phyloP scores from a whole-genome alignment of 2,113 vertebrate genomes.

The Grallaria varia region DNA sequence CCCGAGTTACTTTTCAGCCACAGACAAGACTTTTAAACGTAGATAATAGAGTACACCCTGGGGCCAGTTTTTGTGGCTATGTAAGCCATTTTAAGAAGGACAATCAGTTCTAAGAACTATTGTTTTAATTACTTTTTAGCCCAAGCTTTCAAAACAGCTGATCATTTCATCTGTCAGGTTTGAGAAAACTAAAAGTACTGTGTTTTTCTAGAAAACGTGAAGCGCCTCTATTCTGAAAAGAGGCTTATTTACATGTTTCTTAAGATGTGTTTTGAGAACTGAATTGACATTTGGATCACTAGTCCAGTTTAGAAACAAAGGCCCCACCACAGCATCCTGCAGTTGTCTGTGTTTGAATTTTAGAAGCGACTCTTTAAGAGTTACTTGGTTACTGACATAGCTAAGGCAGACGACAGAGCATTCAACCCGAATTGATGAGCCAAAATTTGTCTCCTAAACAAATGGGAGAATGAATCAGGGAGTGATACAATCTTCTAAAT shows the following conservation, averaged over 20 bases:
- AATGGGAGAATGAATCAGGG: not conserved
- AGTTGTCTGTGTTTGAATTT: not conserved
- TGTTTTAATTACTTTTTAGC: not conserved
- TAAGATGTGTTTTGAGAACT: not conserved
- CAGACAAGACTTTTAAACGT: not conserved
- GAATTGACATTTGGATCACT: not conserved
- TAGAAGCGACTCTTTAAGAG: not conserved
- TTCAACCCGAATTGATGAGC: not conserved
- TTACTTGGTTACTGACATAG: not conserved
- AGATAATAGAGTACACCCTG: not conserved
- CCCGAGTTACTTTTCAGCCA: not conserved
- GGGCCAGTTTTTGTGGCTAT: not conserved
- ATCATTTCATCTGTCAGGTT: not conserved
- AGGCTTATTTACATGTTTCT: not conserved
- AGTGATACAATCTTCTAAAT: conserved; percentile 7
- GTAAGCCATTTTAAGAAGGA: not conserved
- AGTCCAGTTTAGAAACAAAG: not conserved
- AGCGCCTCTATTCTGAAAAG: not conserved
- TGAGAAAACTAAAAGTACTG: not conserved
- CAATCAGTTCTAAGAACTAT: not conserved
- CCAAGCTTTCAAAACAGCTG: not conserved
- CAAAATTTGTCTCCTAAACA: not conserved
- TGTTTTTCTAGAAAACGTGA: not conserved
- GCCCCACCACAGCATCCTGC: not conserved
- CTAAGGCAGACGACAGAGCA: not conserved